These are phyloP conservation scores for Gasteruption jaculator DNA, from an alignment of 2,888 invertebrate species.

Conservation along the genomic window DNA sequence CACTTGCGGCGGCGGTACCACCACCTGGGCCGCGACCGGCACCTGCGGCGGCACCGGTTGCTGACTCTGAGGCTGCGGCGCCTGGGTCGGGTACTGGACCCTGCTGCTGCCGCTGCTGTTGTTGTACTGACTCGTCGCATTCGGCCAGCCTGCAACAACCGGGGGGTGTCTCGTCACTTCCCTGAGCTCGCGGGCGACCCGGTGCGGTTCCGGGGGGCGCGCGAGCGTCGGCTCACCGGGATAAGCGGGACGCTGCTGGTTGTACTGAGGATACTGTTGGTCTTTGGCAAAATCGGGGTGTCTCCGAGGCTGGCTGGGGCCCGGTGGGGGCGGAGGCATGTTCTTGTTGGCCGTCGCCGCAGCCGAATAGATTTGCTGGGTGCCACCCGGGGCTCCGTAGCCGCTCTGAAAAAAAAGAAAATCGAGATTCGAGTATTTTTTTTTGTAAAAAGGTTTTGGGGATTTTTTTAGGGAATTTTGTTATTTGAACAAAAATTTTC, in stretches of 20 bases:
- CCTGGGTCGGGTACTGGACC: conserved; percentile 44
- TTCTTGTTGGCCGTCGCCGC: conserved; percentile 55
- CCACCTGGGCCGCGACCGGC: conserved; percentile 27
- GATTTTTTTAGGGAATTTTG: no score
- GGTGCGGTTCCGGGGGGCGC: neutral
- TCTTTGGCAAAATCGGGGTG: conserved; percentile 83
- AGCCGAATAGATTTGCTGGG: conserved; percentile 52
- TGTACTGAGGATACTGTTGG: conserved; percentile 64
- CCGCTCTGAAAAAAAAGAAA: conserved; percentile 31
- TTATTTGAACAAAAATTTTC: no score
- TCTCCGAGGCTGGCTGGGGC: conserved; percentile 62
- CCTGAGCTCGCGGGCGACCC: neutral
- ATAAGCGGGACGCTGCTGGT: conserved; percentile 64
- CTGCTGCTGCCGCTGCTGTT: conserved; percentile 41
- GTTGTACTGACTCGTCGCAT: conserved; percentile 55
- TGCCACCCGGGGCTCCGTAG: conserved; percentile 47
- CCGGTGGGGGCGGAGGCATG: conserved; percentile 63
- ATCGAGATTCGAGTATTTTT: no score
- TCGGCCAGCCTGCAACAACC: conserved; percentile 62
- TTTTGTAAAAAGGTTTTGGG: no score
- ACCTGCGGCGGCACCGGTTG: conserved; percentile 29
- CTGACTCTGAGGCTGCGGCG: conserved; percentile 32
- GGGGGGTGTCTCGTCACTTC: no score
- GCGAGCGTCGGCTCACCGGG: conserved; percentile 54
- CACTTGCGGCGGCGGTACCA: conserved; percentile 29